These are phyloP conservation scores for Saturnia pavonia DNA, from an alignment of 2,888 invertebrate species.

Conservation along the genomic window DNA sequence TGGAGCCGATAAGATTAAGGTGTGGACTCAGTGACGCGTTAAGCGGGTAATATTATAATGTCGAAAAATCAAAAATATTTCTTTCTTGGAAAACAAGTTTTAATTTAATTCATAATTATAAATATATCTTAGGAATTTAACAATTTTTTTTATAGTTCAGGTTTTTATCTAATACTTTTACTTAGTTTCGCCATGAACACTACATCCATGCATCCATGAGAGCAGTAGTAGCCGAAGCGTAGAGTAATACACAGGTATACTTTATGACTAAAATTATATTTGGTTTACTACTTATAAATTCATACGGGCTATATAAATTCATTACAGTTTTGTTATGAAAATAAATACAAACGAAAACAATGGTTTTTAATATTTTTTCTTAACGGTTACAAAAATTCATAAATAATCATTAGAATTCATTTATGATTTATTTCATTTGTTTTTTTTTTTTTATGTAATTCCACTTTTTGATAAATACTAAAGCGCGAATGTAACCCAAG, in stretches of 20 bases:
- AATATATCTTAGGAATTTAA: too few relatives aligned
- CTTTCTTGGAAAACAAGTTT: background rate
- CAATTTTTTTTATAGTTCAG: too few relatives aligned
- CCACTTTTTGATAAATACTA: background rate
- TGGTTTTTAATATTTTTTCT: too few relatives aligned
- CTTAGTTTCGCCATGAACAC: too few relatives aligned
- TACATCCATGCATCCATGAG: too few relatives aligned
- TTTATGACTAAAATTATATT: background rate
- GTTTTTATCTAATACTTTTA: too few relatives aligned
- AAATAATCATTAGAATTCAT: background rate
- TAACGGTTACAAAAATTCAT: too few relatives aligned
- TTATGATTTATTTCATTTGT: background rate
- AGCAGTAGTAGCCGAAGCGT: too few relatives aligned
- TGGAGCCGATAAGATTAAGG: constrained; percentile 49
- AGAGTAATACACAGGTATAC: too few relatives aligned
- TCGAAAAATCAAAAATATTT: background rate
- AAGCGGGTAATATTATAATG: constrained; percentile 26
- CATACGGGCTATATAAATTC: background rate
- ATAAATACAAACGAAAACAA: too few relatives aligned
- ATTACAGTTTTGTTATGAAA: background rate
- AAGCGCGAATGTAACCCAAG: background rate
- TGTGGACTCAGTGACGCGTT: constrained; percentile 26
- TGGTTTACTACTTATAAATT: background rate
- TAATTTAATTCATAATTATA: background rate
- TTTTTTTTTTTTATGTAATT: background rate